Percentiles rank a stretch among this genome's conserved stretches.
These are phyloP conservation scores for Nyctibius bracteatus DNA, from an alignment of 2,113 vertebrate genomes.

Conservation along the genomic window DNA sequence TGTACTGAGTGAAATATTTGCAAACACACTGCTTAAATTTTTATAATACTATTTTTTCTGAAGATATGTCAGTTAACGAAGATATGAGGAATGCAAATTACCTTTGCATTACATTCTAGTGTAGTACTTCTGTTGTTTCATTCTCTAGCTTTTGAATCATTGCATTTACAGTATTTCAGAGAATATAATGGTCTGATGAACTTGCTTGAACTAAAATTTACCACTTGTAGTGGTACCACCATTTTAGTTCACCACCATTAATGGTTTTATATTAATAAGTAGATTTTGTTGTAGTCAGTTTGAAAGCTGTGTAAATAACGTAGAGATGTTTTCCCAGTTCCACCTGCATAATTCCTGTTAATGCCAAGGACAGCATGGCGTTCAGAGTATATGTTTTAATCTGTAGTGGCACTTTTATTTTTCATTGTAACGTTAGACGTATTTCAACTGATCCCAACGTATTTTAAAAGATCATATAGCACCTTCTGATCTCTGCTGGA, in stretches of 20 bases:
- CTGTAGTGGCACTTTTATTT: neutral
- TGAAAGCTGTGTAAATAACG: neutral
- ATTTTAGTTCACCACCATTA: neutral
- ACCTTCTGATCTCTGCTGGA: constrained; percentile 9
- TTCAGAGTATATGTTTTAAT: neutral
- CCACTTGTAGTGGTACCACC: neutral
- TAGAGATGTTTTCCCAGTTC: neutral
- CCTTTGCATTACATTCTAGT: neutral
- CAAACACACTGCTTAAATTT: neutral
- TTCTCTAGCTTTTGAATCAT: neutral
- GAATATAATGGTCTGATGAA: neutral
- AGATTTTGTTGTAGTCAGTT: neutral
- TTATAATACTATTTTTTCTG: neutral
- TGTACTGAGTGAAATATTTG: neutral
- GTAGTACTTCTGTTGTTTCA: neutral
- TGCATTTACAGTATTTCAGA: neutral
- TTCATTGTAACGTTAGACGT: neutral
- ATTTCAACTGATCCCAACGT: neutral
- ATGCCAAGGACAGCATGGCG: neutral
- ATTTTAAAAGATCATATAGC: neutral
- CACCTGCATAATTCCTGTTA: neutral
- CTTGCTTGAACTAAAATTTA: neutral
- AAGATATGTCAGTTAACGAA: neutral
- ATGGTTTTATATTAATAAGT: neutral
- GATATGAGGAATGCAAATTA: neutral